These are phyloP conservation scores for Pocillopora meandrina DNA, from an alignment of 92 coral and sea anemone species.

Conservation along the genomic window DNA sequence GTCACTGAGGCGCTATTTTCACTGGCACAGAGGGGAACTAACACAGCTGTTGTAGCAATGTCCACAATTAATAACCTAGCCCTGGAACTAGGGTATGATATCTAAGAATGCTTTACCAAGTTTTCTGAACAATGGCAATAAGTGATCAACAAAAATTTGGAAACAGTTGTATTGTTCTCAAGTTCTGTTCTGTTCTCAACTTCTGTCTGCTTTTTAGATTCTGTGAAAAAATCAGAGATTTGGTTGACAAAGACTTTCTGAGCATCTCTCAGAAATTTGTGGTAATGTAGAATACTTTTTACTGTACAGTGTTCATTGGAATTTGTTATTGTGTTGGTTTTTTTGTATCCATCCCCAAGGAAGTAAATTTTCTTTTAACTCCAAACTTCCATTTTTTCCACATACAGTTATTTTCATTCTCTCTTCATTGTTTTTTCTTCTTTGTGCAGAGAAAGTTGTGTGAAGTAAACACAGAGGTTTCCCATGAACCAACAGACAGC, in stretches of 20 bases:
- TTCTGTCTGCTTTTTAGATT: constrained; percentile 43
- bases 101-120: not conserved
- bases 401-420: not conserved
- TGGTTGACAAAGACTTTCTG: constrained; percentile 67
- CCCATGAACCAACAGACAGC: constrained; percentile 54
- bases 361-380: too few relatives aligned
- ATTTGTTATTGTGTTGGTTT: not conserved
- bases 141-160: not conserved
- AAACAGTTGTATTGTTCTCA: not conserved
- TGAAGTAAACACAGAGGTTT: constrained; percentile 43
- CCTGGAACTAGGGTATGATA: constrained; percentile 74
- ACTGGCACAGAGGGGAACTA: constrained; percentile 65
- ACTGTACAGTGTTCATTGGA: not conserved
- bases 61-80: constrained; percentile 85
- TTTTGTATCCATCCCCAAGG: too few relatives aligned
- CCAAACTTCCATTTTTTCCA: too few relatives aligned
- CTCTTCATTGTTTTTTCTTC: not conserved
- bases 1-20: constrained; percentile 68
- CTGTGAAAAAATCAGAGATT: constrained; percentile 66
- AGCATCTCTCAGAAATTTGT: constrained; percentile 54
- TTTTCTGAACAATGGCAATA: not conserved
- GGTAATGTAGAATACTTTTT: constrained; percentile 39
- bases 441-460: constrained; percentile 58
- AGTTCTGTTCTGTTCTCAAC: not conserved
- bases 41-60: constrained; percentile 84